These are phyloP conservation scores for Cataglyphis rosenhaueri DNA, from an alignment of 2,888 invertebrate genomes.

Conservation along the genomic window DNA sequence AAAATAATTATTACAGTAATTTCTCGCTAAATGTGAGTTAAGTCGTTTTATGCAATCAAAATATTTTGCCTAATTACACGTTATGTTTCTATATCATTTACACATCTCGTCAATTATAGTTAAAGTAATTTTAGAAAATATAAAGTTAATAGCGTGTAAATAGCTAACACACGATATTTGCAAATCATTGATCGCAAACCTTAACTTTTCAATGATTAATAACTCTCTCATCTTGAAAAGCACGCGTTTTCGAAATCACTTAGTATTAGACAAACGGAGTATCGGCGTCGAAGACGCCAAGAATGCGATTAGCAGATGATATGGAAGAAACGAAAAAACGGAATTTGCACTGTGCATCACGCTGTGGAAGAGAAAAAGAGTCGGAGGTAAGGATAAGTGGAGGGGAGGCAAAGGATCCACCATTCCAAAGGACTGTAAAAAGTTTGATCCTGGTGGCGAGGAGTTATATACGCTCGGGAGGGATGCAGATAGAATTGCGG, in stretches of 20 bases:
- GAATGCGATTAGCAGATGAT: conserved; percentile 34
- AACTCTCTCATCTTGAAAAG: conserved; percentile 16
- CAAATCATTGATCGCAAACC: conserved; percentile 31
- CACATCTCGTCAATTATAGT: conserved; percentile 20
- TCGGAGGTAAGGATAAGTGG: conserved; percentile 39
- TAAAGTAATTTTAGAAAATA: conserved; percentile 13
- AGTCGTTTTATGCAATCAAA: conserved; percentile 15
- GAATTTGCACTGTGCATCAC: neutral
- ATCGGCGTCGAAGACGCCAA: conserved; percentile 26
- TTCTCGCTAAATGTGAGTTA: neutral
- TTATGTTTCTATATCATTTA: conserved; percentile 6
- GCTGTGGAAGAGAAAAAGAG: conserved; percentile 47
- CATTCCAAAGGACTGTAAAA: conserved; percentile 77
- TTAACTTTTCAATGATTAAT: conserved; percentile 1
- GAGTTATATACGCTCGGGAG: conserved; percentile 75
- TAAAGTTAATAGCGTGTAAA: conserved; percentile 30
- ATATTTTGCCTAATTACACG: conserved; percentile 15
- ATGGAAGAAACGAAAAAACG: conserved; percentile 34
- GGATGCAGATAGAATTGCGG: conserved; percentile 80
- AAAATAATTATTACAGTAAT: conserved; percentile 12
- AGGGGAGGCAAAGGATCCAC: conserved; percentile 53
- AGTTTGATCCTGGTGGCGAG: conserved; percentile 77
- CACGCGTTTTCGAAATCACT: neutral
- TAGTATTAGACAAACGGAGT: neutral
- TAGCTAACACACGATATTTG: conserved; percentile 6